Conservation (phyloP, 2,888 invertebrate species). For the Nycteola revayana region DNA sequence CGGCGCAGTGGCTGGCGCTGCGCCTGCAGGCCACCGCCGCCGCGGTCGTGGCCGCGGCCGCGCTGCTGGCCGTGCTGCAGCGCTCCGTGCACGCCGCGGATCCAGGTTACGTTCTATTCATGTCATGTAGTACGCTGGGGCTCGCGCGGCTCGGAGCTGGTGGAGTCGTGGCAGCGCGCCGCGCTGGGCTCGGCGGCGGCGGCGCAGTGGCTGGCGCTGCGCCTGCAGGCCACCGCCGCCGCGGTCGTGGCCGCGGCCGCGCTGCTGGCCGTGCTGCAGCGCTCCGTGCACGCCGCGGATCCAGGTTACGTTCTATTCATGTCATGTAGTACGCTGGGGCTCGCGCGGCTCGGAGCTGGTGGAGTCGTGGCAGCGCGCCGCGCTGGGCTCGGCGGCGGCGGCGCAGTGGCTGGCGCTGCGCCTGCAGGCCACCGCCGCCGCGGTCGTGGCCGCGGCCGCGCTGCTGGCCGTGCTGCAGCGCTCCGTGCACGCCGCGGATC, state of each 20-base stretch:
- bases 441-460: constrained; percentile 80
- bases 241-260: constrained; percentile 82
- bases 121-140: no score
- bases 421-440: constrained; percentile 89
- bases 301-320: no score
- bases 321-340: no score
- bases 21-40: constrained; percentile 91
- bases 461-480: constrained; percentile 82
- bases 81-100: constrained; percentile 88
- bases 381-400: constrained; percentile 90
- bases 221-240: constrained; percentile 90
- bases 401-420: constrained; percentile 94
- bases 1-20: constrained; percentile 93
- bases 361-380: constrained; percentile 90
- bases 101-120: no score
- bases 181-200: constrained; percentile 91
- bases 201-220: constrained; percentile 92
- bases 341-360: constrained; percentile 87
- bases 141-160: constrained; percentile 85
- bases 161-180: constrained; percentile 91
- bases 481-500: constrained; percentile 86
- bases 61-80: constrained; percentile 74
- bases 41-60: constrained; percentile 82
- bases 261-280: constrained; percentile 78
- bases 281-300: constrained; percentile 87